Conservation (phyloP, 2,888 invertebrate genomes). For the Sinodicranocentrus sp. region DNA sequence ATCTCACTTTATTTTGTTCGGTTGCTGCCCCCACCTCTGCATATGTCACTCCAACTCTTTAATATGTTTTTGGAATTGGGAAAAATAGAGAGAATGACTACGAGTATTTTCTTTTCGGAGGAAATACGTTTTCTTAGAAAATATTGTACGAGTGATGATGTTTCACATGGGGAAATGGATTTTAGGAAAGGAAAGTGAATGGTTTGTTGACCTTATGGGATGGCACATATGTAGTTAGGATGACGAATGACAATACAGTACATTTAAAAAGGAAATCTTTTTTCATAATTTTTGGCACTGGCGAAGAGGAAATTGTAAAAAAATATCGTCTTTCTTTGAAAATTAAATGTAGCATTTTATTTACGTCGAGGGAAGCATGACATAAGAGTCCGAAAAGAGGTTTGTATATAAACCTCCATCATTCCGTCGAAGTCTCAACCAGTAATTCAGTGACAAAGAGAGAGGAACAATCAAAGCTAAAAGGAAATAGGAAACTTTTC, state of each 20-base stretch:
- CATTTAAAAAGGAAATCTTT: neutral
- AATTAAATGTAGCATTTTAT: neutral
- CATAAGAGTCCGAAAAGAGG: neutral
- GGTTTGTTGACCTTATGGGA: slow-evolving; percentile 22
- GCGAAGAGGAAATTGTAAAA: neutral
- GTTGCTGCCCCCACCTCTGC: neutral
- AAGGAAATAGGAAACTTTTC: neutral
- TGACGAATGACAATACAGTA: slow-evolving; percentile 30
- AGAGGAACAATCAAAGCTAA: neutral
- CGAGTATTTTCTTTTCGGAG: too few species aligned
- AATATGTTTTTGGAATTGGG: too few species aligned
- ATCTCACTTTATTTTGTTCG: neutral
- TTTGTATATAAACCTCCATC: slow-evolving; percentile 15
- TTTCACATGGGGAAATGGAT: neutral
- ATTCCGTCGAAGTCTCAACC: neutral
- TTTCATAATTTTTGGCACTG: slow-evolving; percentile 1
- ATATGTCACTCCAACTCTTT: neutral
- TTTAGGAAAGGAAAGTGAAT: slow-evolving; percentile 12
- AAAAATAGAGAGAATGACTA: too few species aligned
- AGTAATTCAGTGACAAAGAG: neutral
- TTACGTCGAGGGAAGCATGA: neutral
- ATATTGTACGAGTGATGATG: too few species aligned
- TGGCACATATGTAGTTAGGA: too few species aligned
- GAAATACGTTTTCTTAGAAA: too few species aligned
- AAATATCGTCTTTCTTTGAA: slow-evolving; percentile 2